Base-by-base conservation (phyloP, 2,888 invertebrate genomes). In the Ectemnius continuus region DNA sequence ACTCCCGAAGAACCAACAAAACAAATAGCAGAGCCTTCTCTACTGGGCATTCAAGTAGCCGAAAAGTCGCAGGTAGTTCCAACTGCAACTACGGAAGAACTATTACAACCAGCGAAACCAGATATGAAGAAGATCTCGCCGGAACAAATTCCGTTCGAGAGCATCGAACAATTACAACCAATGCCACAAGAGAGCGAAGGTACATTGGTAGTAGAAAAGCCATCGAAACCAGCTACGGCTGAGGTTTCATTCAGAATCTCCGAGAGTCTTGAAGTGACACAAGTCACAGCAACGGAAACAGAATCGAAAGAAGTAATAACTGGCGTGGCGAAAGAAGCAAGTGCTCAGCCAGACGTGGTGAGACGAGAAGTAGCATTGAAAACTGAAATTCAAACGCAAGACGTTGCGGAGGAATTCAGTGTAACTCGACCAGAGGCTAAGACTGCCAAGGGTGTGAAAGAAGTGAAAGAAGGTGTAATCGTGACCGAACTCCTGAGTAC, bases 401-500 rank as follows among this genome's bases (percentile, higher is more conserved):
- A 82, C 58, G 70, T 79, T 45, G 82, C 82, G 13, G 76, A 80
- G 46, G 90, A 88, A 73, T 87, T 91, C 58, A 70, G 79, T 28
- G 62, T 84, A 3, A 76, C 79, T 5, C 86, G 84, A 70, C 89
- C 87, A 26, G 83, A 75, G 66, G 82, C 83, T 73, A 91, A 87
- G 85, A 85, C 76, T 52, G 89, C 90, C 13, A 84, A 83, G 64
- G 81, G 88, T 70, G 80, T 88, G 4, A 82, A 88, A 45, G 88
- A 89, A 59, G 81, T 88, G 67, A 90, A 91, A 64, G 91, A 92
- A 82, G 91, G 93, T 78, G 82, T 93, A 61, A 89, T 92, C 65
- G 89, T 93, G 69, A 92, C 92, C 63, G 92, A 93, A 84, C 88
- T 91, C 77, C 88, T 88, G 80, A 88, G 91, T 75, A 90, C 92